Evolutionary conservation across 2,888 invertebrate genomes (phyloP).

Genomic region (Ophion obscuratus): DNA sequence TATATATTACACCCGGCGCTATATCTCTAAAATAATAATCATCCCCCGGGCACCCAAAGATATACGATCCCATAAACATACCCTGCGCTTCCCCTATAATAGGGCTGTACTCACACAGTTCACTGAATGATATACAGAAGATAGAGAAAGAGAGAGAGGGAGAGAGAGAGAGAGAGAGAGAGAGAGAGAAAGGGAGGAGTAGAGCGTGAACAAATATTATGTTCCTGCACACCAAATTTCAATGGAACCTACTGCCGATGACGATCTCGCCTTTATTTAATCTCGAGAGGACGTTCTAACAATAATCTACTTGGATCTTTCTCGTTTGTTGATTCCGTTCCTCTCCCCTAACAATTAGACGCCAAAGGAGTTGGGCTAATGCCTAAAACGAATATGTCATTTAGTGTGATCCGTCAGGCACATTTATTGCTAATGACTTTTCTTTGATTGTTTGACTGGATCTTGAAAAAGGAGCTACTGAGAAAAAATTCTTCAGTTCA

Average conservation of each 20-base stretch:
- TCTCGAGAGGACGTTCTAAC: conserved; percentile 18
- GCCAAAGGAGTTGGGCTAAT: conserved; percentile 9
- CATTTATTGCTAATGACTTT: no score
- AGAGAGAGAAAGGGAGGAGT: background rate
- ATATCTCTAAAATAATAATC: conserved; percentile 75
- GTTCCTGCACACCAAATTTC: conserved; percentile 38
- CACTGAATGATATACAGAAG: conserved; percentile 54
- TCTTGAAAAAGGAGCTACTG: no score
- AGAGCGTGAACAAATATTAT: conserved; percentile 2
- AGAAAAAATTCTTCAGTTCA: no score
- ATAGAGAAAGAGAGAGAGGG: background rate
- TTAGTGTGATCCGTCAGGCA: no score
- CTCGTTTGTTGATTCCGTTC: conserved; percentile 16
- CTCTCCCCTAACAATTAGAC: background rate
- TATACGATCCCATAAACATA: conserved; percentile 79
- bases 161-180: conserved; percentile 1
- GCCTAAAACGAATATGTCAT: background rate
- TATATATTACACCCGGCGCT: conserved; percentile 33
- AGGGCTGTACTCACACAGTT: conserved; percentile 65
- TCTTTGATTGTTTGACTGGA: no score
- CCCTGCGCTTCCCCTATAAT: conserved; percentile 71
- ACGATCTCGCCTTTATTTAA: background rate
- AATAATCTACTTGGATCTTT: conserved; percentile 56
- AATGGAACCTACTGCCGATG: conserved; percentile 18
- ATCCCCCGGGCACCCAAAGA: conserved; percentile 70